Evolutionary conservation across 2,888 invertebrate genomes (phyloP), one percentile per base, ranked within the genome.

Genomic region (Quadroppia sp.): DNA sequence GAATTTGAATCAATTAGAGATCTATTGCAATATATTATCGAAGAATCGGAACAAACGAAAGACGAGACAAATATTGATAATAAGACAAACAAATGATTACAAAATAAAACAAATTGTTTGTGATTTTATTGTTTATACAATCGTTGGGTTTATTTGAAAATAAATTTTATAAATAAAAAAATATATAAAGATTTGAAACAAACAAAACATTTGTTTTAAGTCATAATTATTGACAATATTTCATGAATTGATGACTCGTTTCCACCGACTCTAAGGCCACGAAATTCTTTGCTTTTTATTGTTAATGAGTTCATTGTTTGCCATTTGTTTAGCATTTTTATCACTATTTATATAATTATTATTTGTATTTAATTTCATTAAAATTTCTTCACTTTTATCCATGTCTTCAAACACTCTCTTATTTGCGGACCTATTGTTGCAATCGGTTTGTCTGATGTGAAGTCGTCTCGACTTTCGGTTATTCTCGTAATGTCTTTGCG

Each of bases 1-100:
- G 94, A 95, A 80, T 95, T 95, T 80, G 88, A 87, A 78, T 90
- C 90, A 74, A 82, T 95, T 45, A 90, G 89, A 79, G 94, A 95
- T 82, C 85, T 95, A 45, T 84, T 94, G 80, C 88, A 88, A 77
- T 95, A 94, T 83, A 81, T 92, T 20, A 80, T 81, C 48, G 81
- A 82, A 71, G 81, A 82, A 76, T 82, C 81, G 77, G 79, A 81
- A 25, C 80, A 80, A 71, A 81, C 11, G 13, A 71, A 48, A 45
- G 30, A 42, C 23, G 13, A 50, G 9, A 7, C 36, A 45, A 45
- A 59, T 13, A 30, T 30, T 59, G 30, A 59, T 45, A 69, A 69
- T 2, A 20, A 45, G 1, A 9, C 28, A 1, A 50, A 70, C 30
- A 48, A 50, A 36, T 59, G n/a, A n/a, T n/a, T n/a, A n/a, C n/a